Evolutionary conservation across 2,113 vertebrate species (phyloP).

Genomic region (Cyanoramphus novaezelandiae): DNA sequence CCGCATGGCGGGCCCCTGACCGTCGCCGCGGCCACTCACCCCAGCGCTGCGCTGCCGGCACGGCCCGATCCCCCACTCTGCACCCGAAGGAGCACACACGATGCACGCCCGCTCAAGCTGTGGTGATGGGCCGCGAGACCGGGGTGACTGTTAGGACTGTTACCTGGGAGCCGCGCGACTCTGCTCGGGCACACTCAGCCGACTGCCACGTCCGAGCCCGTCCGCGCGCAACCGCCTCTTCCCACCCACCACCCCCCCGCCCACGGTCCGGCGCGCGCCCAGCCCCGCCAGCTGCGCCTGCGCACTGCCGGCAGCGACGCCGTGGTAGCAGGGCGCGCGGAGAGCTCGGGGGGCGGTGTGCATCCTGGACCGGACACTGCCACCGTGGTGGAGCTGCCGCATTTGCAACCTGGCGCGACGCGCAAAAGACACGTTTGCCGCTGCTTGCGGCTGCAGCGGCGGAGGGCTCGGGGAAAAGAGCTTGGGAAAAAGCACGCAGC

Average conservation of each 20-base stretch:
- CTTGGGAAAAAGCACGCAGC: neutral
- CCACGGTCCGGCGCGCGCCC: neutral
- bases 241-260: neutral
- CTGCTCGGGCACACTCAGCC: neutral
- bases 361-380: no score
- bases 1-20: no score
- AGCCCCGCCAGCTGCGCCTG: neutral
- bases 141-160: neutral
- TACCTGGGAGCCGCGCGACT: neutral
- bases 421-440: neutral
- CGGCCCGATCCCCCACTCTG: neutral
- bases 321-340: neutral
- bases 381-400: rapidly evolving
- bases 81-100: neutral
- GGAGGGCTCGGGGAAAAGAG: neutral
- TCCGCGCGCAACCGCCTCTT: neutral
- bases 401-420: rapidly evolving
- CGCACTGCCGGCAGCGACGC: neutral
- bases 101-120: neutral
- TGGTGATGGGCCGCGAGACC: no score
- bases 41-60: neutral
- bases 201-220: neutral
- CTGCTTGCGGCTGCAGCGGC: neutral
- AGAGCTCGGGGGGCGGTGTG: no score
- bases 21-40: neutral